Conservation (phyloP, 2,797 vertebrate species). For the Danio albolineatus region DNA sequence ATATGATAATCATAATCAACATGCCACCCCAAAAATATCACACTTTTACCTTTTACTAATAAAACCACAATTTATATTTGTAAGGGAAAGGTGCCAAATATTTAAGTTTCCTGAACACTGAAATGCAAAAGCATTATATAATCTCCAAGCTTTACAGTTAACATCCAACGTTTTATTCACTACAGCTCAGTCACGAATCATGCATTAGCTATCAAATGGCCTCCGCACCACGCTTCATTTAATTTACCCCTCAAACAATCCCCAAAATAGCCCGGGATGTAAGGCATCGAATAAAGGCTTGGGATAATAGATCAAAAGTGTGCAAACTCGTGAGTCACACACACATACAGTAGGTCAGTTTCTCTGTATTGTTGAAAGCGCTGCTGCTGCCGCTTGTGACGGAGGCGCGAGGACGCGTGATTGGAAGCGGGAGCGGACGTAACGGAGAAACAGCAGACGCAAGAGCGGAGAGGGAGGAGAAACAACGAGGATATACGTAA, state of each 20-base stretch:
- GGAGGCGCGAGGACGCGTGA: conserved; percentile 61
- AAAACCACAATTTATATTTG: neutral
- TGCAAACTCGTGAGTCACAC: conserved; percentile 56
- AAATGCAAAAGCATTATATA: neutral
- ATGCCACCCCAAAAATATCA: too few species aligned
- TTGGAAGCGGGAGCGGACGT: conserved; percentile 71
- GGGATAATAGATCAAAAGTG: conserved; percentile 43
- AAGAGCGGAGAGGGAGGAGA: conserved; percentile 74
- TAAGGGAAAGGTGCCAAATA: neutral
- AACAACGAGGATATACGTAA: conserved; percentile 68
- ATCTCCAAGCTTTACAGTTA: neutral
- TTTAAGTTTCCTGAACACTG: neutral
- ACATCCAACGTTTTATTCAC: neutral
- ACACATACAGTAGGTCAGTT: conserved; percentile 63
- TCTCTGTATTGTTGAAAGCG: conserved; percentile 64
- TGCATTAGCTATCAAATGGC: conserved; percentile 2
- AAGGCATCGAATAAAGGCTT: conserved; percentile 33
- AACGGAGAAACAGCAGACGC: conserved; percentile 79
- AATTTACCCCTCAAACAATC: conserved; percentile 17
- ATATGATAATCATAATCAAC: too few species aligned
- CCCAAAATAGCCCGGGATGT: conserved; percentile 51
- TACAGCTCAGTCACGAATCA: conserved; percentile 38
- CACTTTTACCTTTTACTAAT: too few species aligned
- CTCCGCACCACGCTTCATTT: neutral
- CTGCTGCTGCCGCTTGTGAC: conserved; percentile 76